phyloP scores from a whole-genome alignment of 2,113 vertebrate genomes.

The Ellobius talpinus region DNA sequence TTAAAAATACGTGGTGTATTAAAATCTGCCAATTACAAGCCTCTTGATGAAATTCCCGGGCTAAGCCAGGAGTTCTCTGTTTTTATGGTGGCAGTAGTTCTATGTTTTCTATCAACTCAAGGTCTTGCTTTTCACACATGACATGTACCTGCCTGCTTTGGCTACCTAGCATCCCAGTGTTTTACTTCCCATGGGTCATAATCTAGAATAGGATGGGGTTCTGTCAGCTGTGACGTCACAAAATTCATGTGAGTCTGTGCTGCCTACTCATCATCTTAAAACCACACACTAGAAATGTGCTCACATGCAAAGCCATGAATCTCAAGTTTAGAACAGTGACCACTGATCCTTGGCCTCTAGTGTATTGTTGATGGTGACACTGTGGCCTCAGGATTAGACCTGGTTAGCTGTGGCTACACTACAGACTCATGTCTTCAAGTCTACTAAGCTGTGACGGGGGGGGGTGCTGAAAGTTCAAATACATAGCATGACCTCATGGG shows the following conservation, averaged over 20 bases:
- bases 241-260: not conserved
- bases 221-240: not conserved
- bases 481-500: too few species aligned
- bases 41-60: constrained; percentile 45
- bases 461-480: not conserved
- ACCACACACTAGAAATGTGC: not conserved
- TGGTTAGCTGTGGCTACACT: not conserved
- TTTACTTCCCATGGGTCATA: not conserved
- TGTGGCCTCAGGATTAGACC: not conserved
- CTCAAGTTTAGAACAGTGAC: not conserved
- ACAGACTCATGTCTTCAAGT: not conserved
- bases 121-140: not conserved
- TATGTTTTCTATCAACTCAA: not conserved
- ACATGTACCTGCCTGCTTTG: not conserved
- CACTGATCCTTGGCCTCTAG: not conserved
- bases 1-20: not conserved
- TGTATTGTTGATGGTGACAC: not conserved
- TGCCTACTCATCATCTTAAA: not conserved
- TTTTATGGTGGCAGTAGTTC: not conserved
- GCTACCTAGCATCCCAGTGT: not conserved
- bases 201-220: not conserved
- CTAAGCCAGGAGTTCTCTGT: not conserved
- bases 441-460: not conserved
- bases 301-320: not conserved
- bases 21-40: not conserved